Conservation (phyloP, 2,113 vertebrate species). For the Ageneiosus marmoratus region DNA sequence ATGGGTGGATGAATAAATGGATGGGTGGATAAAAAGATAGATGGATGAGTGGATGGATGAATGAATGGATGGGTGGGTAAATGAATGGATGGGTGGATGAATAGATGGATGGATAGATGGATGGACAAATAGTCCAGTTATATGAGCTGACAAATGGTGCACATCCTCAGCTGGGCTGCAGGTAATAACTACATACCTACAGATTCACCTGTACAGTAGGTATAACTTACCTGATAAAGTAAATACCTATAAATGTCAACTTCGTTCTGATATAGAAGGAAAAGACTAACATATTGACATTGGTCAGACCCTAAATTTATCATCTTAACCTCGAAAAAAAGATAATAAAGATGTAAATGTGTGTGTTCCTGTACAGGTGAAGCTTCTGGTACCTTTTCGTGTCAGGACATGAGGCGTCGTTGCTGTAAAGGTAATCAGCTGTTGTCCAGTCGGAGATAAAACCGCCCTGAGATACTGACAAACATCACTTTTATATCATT, state of each 20-base stretch:
- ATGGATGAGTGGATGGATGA: too few relatives aligned
- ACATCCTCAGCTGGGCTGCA: background rate
- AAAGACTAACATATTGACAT: background rate
- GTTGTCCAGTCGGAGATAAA: constrained; percentile 42
- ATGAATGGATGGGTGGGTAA: too few relatives aligned
- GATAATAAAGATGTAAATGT: background rate
- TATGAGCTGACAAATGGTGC: background rate
- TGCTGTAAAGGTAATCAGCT: constrained; percentile 60
- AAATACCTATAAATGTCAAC: background rate
- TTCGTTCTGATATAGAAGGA: background rate
- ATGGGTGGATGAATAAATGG: too few relatives aligned
- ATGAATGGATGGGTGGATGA: too few relatives aligned
- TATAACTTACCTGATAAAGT: background rate
- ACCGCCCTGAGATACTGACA: constrained; percentile 55
- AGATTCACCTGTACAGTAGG: background rate
- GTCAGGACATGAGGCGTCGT: constrained; percentile 53
- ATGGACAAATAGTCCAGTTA: background rate
- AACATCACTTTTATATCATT: background rate
- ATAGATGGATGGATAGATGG: too few relatives aligned
- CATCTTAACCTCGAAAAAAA: background rate
- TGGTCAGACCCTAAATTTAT: background rate
- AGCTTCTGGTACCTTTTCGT: constrained; percentile 44
- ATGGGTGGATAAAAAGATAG: too few relatives aligned
- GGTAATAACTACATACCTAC: background rate
- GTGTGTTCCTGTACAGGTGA: background rate